phyloP scores from a whole-genome alignment of 2,888 invertebrate species.

The Ectropis crepuscularia region DNA sequence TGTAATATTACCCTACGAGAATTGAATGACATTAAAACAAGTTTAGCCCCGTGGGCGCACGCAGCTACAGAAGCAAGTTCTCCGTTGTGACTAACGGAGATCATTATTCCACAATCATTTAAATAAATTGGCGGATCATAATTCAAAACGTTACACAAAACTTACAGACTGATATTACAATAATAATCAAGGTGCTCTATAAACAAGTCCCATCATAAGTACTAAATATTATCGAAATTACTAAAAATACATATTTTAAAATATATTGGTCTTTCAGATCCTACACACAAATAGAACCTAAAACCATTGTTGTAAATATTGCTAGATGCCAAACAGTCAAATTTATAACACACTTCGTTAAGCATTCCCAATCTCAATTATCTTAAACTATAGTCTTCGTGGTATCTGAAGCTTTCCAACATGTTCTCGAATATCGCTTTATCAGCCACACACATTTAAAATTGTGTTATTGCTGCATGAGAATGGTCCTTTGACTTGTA shows the following conservation, averaged over 20 bases:
- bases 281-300: constrained; percentile 4
- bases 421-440: too few species aligned
- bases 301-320: constrained; percentile 9
- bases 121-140: constrained; percentile 21
- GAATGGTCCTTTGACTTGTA: too few species aligned
- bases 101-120: constrained; percentile 16
- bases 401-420: too few species aligned
- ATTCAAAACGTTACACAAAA: constrained; percentile 19
- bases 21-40: constrained; percentile 29
- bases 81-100: constrained; percentile 17
- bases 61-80: constrained; percentile 1
- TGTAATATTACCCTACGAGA: constrained; percentile 23
- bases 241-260: constrained; percentile 19
- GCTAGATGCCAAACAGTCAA: constrained; percentile 8
- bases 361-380: constrained; percentile 13
- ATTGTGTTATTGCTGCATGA: too few species aligned
- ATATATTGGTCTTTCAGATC: constrained; percentile 16
- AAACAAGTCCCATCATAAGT: constrained; percentile 22
- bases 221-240: constrained; percentile 11
- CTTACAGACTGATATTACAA: constrained; percentile 21
- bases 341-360: background rate
- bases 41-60: constrained; percentile 5
- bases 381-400: too few species aligned
- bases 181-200: constrained; percentile 15
- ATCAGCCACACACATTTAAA: too few species aligned